Evolutionary conservation across 2,113 vertebrate genomes (phyloP), one percentile per base, ranked within the genome.

Genomic region (Scolopax mira): DNA sequence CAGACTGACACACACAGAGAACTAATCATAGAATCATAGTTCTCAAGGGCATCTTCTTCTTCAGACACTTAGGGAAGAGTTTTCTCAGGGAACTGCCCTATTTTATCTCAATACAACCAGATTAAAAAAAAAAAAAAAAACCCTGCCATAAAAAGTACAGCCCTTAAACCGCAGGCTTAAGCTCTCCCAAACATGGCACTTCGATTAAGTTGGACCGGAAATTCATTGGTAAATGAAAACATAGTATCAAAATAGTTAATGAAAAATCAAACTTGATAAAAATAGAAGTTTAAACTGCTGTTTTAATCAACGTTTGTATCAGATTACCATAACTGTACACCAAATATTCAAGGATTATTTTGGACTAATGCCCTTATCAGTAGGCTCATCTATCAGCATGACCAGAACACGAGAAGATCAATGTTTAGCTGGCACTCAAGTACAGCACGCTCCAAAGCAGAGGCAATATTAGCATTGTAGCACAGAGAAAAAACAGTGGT

Each of bases 251-350:
- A 95, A 69, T 14, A 81, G 28, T 61, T 91, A 51, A 1, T 90
- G 81, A 95, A 91, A 96, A 96, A 95, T 79, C 67, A 95, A 97
- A 90, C 94, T 93, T 88, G 90, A 90, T 95, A 83, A 93, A 96
- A 89, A 79, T 16, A 49, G 49, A 93, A 83, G 79, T 96, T 95
- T 90, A 71, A 91, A 96, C 89, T 95, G 74, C 79, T 91, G 85
- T 65, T 96, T 96, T 96, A 96, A 96, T 96, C 71, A 79, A 41
- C 37, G 48, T 67, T 93, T 89, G 79, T 77, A 94, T 69, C 85
- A 93, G 93, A 82, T 80, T 61, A 90, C 41, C 42, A 13, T 88
- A 96, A 88, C 87, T 83, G 89, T 94, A 94, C 91, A 96, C 71
- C 89, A 91, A 95, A 88, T 85, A 91, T 77, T 89, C 77, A 93